Conservation (phyloP, 2,888 invertebrate genomes). For the Lycia hirtaria region DNA sequence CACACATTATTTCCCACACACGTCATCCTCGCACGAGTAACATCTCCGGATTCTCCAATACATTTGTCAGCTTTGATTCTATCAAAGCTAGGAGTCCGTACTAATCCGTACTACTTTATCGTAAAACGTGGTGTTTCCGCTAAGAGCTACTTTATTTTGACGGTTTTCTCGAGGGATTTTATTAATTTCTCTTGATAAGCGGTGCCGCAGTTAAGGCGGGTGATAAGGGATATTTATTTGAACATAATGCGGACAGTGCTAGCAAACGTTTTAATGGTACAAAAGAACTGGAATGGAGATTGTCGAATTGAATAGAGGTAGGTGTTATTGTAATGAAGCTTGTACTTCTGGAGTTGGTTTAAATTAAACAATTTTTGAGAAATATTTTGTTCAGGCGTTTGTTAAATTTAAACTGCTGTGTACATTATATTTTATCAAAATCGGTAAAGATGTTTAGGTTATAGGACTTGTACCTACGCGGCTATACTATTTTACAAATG, state of each 20-base stretch:
- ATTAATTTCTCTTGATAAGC: conserved; percentile 25
- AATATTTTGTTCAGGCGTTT: too few relatives aligned
- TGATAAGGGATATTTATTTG: conserved; percentile 14
- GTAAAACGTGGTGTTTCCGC: conserved; percentile 20
- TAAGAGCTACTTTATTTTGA: conserved; percentile 19
- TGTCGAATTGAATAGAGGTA: not conserved
- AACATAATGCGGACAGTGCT: conserved; percentile 1
- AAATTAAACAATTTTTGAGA: too few relatives aligned
- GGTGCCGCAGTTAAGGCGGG: not conserved
- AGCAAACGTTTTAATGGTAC: not conserved
- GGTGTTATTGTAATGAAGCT: too few relatives aligned
- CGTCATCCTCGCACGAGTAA: not conserved
- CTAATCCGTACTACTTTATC: conserved; percentile 22
- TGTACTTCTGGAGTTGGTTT: too few relatives aligned
- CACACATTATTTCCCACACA: conserved; percentile 3
- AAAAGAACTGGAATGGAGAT: not conserved
- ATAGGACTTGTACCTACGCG: too few relatives aligned
- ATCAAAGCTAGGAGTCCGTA: conserved; percentile 12
- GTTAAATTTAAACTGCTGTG: too few relatives aligned
- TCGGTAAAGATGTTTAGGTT: too few relatives aligned
- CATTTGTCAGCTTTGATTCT: conserved; percentile 19
- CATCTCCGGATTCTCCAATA: conserved; percentile 13
- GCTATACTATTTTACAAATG: too few relatives aligned
- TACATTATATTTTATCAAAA: too few relatives aligned
- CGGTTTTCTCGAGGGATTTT: conserved; percentile 17